Conservation (phyloP, 1,140 invertebrate genomes). For the Chrysomallon squamiferum region DNA sequence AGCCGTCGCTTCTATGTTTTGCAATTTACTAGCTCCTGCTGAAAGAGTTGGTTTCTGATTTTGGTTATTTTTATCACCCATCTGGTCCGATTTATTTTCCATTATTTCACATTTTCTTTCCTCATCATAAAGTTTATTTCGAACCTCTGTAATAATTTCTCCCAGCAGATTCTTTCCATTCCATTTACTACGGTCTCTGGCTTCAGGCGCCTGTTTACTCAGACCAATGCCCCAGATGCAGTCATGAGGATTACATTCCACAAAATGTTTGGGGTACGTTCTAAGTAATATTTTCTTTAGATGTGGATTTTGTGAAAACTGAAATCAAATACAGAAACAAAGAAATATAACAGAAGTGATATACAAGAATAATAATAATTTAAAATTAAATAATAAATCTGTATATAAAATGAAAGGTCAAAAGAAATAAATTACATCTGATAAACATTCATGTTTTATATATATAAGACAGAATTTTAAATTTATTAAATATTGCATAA, state of each 20-base stretch:
- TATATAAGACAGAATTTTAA: too few species aligned
- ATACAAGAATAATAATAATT: background rate
- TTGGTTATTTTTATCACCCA: background rate
- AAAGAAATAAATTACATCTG: too few species aligned
- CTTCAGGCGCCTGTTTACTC: conserved; percentile 25
- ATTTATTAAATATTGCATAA: too few species aligned
- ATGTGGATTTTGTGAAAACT: conserved; percentile 49
- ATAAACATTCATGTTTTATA: too few species aligned
- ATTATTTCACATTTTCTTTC: background rate
- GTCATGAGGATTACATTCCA: conserved; percentile 51
- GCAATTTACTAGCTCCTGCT: background rate
- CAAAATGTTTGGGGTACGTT: conserved; percentile 41
- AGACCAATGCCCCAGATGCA: conserved; percentile 50
- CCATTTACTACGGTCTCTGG: conserved; percentile 33
- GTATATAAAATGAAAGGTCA: too few species aligned
- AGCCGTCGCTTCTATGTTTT: background rate
- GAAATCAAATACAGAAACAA: conserved; percentile 18
- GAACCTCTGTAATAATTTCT: conserved; percentile 42
- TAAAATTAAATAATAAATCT: too few species aligned
- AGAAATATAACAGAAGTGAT: conserved; percentile 9
- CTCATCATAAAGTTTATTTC: conserved; percentile 38
- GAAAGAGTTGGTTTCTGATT: background rate
- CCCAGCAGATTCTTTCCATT: conserved; percentile 48
- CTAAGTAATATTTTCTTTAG: conserved; percentile 26
- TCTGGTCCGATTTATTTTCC: background rate